A percentile compares a stretch with the other conserved stretches of the same genome.
phyloP scores from a whole-genome alignment of 35 echinoderm and acorn worm species.

The Diadema setosum region DNA sequence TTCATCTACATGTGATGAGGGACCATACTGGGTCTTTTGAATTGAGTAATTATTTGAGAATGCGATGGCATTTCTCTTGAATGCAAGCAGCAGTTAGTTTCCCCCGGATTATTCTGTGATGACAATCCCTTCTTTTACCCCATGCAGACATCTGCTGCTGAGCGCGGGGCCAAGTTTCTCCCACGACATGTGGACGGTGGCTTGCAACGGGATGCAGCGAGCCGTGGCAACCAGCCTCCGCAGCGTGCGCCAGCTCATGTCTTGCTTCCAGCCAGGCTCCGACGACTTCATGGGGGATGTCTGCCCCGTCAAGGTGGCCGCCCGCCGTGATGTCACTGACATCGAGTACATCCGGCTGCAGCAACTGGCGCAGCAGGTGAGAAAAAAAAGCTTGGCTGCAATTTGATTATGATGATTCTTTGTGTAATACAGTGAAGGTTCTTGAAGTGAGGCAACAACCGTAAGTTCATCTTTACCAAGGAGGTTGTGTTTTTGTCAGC shows the following conservation, averaged over 20 bases:
- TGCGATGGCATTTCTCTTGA: too few relatives aligned
- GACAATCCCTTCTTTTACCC: background rate
- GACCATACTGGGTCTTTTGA: too few relatives aligned
- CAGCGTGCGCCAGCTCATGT: constrained; percentile 76
- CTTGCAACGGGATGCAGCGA: constrained; percentile 93
- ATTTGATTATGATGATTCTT: too few relatives aligned
- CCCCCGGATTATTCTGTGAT: too few relatives aligned
- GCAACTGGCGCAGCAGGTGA: constrained; percentile 94
- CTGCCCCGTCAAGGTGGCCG: constrained; percentile 92
- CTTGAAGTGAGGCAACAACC: too few relatives aligned
- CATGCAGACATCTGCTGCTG: constrained; percentile 75
- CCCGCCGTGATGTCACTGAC: constrained; percentile 75
- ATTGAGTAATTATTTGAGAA: too few relatives aligned
- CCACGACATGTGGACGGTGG: constrained; percentile 96
- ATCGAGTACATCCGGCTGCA: constrained; percentile 81
- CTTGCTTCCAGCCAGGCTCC: constrained; percentile 92
- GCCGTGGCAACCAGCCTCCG: constrained; percentile 87
- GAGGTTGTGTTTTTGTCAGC: too few relatives aligned
- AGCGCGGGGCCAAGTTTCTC: constrained; percentile 91
- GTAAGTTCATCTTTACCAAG: too few relatives aligned
- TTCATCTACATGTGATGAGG: too few relatives aligned
- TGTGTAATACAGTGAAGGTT: too few relatives aligned
- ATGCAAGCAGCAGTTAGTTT: too few relatives aligned
- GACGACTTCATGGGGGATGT: constrained; percentile 97
- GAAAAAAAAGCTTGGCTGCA: too few relatives aligned